Evolutionary conservation across 2,113 vertebrate genomes (phyloP).

Genomic region (Natator depressus): DNA sequence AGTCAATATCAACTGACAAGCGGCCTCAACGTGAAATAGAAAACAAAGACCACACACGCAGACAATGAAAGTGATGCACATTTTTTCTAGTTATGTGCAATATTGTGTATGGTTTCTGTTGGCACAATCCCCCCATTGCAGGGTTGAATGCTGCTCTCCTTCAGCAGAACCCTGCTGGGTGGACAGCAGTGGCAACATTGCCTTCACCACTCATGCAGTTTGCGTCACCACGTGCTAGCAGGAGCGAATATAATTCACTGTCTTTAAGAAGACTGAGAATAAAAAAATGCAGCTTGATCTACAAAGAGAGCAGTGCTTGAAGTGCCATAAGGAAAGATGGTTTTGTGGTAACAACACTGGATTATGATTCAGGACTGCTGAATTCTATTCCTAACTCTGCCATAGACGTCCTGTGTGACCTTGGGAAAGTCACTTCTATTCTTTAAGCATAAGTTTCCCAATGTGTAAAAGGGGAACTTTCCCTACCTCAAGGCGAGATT

Average conservation of each 20-base stretch:
- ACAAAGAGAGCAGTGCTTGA: accelerated
- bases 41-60: not conserved
- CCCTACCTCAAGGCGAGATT: not conserved
- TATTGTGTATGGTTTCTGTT: not conserved
- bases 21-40: not conserved
- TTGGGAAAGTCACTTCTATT: not conserved
- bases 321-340: not conserved
- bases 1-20: not conserved
- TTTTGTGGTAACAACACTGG: not conserved
- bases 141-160: not conserved
- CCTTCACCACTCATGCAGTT: not conserved
- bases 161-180: not conserved
- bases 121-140: not conserved
- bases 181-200: not conserved
- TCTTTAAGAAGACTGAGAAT: not conserved
- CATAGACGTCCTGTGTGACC: not conserved
- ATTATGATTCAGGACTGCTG: not conserved
- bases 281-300: not conserved
- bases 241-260: not conserved
- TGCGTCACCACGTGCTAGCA: not conserved
- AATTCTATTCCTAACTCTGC: not conserved
- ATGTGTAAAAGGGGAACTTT: not conserved
- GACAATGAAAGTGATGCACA: not conserved
- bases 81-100: not conserved
- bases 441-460: not conserved